A percentile compares a stretch with the other conserved stretches of the same genome.
Evolutionary conservation across 1,140 invertebrate species (phyloP).

Genomic region (Eumeta japonica): DNA sequence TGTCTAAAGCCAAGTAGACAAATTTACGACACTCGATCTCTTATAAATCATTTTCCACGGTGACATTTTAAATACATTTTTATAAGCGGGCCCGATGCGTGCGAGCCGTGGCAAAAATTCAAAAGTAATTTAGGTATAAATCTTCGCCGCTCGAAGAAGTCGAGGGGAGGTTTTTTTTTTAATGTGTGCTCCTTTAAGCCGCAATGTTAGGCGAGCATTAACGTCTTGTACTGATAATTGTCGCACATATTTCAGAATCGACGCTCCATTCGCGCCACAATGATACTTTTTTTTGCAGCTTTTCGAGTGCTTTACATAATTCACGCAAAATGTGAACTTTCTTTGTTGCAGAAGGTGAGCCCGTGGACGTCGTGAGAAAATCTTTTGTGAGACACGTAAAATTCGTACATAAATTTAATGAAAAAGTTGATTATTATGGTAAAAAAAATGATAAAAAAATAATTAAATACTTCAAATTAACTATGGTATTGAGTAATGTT

Average conservation of each 20-base stretch:
- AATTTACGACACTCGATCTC: conserved; percentile 43
- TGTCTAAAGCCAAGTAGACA: conserved; percentile 45
- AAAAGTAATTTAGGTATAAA: conserved; percentile 57
- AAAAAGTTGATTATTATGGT: conserved; percentile 9
- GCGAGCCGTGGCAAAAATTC: conserved; percentile 36
- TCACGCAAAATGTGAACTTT: conserved; percentile 4
- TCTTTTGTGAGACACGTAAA: too few species aligned
- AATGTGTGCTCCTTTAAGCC: conserved; percentile 17
- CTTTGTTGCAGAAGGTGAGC: conserved; percentile 56
- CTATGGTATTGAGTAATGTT: conserved; percentile 22
- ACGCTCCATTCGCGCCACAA: conserved; percentile 20
- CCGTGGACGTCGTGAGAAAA: conserved; percentile 8
- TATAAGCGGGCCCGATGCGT: conserved; percentile 44
- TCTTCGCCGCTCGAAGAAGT: conserved; percentile 27
- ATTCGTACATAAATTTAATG: conserved; percentile 4
- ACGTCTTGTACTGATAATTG: conserved; percentile 53
- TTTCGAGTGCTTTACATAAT: conserved; percentile 3
- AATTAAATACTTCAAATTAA: background rate
- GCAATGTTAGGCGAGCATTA: conserved; percentile 48
- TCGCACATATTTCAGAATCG: conserved; percentile 54
- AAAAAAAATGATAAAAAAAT: conserved; percentile 9
- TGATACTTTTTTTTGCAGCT: conserved; percentile 5
- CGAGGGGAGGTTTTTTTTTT: conserved; percentile 37
- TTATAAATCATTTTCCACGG: conserved; percentile 50
- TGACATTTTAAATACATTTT: conserved; percentile 57